These are phyloP conservation scores for Stigmatopora argus DNA, from an alignment of 2,113 vertebrate species.

Conservation along the genomic window DNA sequence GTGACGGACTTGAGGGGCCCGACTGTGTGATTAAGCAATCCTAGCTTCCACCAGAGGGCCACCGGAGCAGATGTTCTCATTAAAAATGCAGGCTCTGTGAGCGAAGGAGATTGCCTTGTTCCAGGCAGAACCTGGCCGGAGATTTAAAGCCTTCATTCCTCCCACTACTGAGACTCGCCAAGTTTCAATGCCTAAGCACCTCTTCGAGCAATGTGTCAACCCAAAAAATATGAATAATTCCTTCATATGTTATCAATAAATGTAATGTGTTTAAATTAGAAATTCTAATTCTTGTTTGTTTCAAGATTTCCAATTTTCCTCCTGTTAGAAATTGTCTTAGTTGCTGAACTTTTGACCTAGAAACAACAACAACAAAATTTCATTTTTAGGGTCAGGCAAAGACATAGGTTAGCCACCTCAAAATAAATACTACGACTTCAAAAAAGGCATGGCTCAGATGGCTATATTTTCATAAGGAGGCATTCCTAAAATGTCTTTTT, in stretches of 20 bases:
- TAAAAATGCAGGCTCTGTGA: conserved; percentile 81
- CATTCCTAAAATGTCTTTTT: too few species aligned
- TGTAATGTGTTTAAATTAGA: conserved; percentile 12
- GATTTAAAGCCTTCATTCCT: conserved; percentile 68
- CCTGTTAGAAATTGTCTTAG: conserved; percentile 12
- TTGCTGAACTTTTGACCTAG: conserved; percentile 30
- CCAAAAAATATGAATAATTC: conserved; percentile 55
- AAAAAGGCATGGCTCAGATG: too few species aligned
- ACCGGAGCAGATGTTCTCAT: conserved; percentile 80
- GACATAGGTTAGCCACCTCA: too few species aligned
- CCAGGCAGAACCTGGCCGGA: conserved; percentile 66
- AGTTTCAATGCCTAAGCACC: conserved; percentile 51
- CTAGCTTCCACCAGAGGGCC: conserved; percentile 62
- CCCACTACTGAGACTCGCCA: conserved; percentile 53
- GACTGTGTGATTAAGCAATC: conserved; percentile 69
- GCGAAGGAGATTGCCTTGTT: conserved; percentile 71
- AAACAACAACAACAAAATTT: background rate
- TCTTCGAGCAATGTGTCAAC: conserved; percentile 50
- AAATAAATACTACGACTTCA: too few species aligned
- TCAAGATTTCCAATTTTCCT: conserved; percentile 21
- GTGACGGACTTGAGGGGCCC: conserved; percentile 59
- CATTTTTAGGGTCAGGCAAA: conserved; percentile 6
- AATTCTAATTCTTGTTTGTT: conserved; percentile 10
- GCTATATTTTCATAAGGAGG: too few species aligned
- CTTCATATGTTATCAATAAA: conserved; percentile 29